Percentiles rank a stretch among this genome's conserved stretches.
These are phyloP conservation scores for Silurus asotus DNA, from an alignment of 2,113 vertebrate genomes.

Conservation along the genomic window DNA sequence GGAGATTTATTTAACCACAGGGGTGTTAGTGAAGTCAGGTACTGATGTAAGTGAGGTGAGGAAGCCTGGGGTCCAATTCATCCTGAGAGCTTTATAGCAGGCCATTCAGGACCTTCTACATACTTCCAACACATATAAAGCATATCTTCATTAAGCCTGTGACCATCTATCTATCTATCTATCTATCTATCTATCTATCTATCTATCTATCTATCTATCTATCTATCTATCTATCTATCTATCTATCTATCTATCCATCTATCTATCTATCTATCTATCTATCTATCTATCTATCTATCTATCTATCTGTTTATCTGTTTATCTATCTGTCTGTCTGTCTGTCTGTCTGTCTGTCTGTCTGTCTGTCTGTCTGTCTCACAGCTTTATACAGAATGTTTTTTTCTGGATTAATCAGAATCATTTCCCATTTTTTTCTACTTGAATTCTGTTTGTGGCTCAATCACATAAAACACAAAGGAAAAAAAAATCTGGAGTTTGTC, in stretches of 20 bases:
- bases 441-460: neutral
- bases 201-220: neutral
- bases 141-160: too few relatives aligned
- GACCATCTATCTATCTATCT: neutral
- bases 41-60: too few relatives aligned
- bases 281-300: neutral
- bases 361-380: neutral
- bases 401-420: neutral
- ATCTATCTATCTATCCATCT: too few relatives aligned
- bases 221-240: neutral
- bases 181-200: neutral
- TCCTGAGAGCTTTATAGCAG: too few relatives aligned
- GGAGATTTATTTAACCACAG: too few relatives aligned
- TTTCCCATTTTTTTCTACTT: neutral
- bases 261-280: too few relatives aligned
- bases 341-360: neutral
- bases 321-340: neutral
- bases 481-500: neutral
- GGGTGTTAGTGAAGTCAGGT: too few relatives aligned
- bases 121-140: too few relatives aligned
- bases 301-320: neutral
- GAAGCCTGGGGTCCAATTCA: too few relatives aligned
- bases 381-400: neutral
- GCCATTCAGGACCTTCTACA: too few relatives aligned
- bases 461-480: neutral